Percentiles rank a stretch among this genome's conserved stretches.
Conservation (phyloP, 2,797 vertebrate genomes). For the Periparus ater region DNA sequence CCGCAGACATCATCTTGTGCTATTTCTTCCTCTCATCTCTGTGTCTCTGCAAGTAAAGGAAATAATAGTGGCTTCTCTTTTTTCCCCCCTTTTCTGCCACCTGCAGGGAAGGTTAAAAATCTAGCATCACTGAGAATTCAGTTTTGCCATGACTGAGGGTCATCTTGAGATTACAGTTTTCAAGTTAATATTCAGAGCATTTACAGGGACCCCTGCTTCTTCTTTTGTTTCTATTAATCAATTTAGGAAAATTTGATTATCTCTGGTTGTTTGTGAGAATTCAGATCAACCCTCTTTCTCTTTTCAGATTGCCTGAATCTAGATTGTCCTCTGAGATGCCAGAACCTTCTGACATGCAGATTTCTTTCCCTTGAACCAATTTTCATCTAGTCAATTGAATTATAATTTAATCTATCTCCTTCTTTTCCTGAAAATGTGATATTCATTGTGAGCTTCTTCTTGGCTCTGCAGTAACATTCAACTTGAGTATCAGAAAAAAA, state of each 20-base stretch:
- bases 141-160: neutral
- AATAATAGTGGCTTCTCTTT: neutral
- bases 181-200: slow-evolving; percentile 7
- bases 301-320: neutral
- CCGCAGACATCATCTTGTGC: neutral
- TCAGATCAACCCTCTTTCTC: neutral
- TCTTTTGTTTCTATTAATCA: slow-evolving; percentile 28
- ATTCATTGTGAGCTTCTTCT: neutral
- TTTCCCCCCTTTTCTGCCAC: neutral
- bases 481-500: neutral
- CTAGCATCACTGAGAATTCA: neutral
- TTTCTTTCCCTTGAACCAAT: neutral
- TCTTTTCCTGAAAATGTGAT: neutral
- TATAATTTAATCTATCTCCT: neutral
- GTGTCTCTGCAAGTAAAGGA: neutral
- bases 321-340: neutral
- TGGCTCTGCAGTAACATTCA: neutral
- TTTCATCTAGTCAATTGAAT: slow-evolving; percentile 9
- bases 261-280: slow-evolving; percentile 19
- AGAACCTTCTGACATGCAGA: neutral
- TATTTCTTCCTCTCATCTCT: neutral
- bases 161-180: neutral
- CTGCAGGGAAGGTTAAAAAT: neutral
- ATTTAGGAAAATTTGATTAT: slow-evolving; percentile 13
- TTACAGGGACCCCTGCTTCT: neutral